A percentile compares a stretch with the other conserved stretches of the same genome.
phyloP scores from a whole-genome alignment of 2,888 invertebrate genomes.

The Dicyrtoma fusca region DNA sequence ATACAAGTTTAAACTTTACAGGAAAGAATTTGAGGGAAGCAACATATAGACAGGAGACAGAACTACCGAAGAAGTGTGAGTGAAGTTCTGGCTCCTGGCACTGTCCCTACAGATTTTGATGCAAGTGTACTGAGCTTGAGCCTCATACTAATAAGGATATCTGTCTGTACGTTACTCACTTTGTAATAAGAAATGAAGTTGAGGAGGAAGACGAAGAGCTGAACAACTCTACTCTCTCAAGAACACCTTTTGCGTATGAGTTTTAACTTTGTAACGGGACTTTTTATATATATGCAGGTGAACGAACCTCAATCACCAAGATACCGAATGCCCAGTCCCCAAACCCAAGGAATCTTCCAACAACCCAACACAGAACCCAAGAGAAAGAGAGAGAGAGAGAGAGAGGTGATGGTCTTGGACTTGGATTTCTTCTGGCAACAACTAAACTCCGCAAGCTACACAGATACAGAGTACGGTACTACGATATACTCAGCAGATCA shows the following conservation, averaged over 20 bases:
- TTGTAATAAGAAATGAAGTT: too few relatives aligned
- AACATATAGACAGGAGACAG: neutral
- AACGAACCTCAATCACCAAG: constrained; percentile 32
- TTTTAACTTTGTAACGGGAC: constrained; percentile 31
- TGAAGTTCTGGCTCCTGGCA: neutral
- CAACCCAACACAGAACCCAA: neutral
- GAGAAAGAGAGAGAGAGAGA: constrained; percentile 5
- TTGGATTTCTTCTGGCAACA: too few relatives aligned
- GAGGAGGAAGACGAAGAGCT: constrained; percentile 1
- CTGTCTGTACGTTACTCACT: too few relatives aligned
- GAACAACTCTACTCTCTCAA: neutral
- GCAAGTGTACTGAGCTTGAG: too few relatives aligned
- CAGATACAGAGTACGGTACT: too few relatives aligned
- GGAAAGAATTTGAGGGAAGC: neutral
- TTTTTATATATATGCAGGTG: constrained; percentile 34
- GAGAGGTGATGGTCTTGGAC: neutral
- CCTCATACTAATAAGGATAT: too few relatives aligned
- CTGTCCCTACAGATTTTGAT: too few relatives aligned
- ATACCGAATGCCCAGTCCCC: too few relatives aligned
- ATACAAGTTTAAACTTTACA: neutral
- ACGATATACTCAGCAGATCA: too few relatives aligned
- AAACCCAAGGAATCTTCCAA: too few relatives aligned
- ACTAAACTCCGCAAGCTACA: too few relatives aligned
- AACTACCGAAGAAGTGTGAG: neutral
- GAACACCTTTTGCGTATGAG: constrained; percentile 1